Conservation (phyloP, 1,140 invertebrate genomes). For the Eumaeus atala region DNA sequence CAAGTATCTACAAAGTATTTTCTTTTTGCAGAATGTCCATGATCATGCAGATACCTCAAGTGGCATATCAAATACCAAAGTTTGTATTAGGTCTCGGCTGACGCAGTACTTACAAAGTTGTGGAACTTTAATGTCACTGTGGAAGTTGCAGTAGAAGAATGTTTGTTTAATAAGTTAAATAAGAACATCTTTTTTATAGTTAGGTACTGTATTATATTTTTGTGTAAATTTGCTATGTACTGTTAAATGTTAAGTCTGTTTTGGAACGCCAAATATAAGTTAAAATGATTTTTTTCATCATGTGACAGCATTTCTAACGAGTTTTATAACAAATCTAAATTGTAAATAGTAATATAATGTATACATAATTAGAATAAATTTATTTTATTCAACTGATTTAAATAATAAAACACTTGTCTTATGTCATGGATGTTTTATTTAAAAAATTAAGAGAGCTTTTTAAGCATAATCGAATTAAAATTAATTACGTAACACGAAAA, state of each 20-base stretch:
- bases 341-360: slow-evolving; percentile 15
- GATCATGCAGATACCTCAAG: slow-evolving; percentile 84
- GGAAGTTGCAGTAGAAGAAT: slow-evolving; percentile 26
- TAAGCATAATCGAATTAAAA: slow-evolving; percentile 24
- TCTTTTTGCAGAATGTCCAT: slow-evolving; percentile 79
- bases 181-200: neutral
- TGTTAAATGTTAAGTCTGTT: slow-evolving; percentile 11
- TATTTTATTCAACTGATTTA: slow-evolving; percentile 12
- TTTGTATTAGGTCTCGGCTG: slow-evolving; percentile 82
- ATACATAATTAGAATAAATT: neutral
- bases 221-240: slow-evolving; percentile 1
- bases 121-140: slow-evolving; percentile 39
- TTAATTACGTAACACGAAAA: neutral
- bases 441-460: slow-evolving; percentile 32
- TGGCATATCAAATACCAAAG: slow-evolving; percentile 85
- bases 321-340: slow-evolving; percentile 12
- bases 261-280: neutral
- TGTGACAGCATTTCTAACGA: neutral
- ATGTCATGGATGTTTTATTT: slow-evolving; percentile 23
- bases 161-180: slow-evolving; percentile 8
- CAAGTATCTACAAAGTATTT: neutral
- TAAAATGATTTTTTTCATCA: neutral
- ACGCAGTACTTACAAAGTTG: slow-evolving; percentile 27
- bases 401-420: slow-evolving; percentile 13
- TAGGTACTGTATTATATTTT: neutral